Evolutionary conservation across 2,113 vertebrate genomes (phyloP).

Genomic region (Eleginops maclovinus): DNA sequence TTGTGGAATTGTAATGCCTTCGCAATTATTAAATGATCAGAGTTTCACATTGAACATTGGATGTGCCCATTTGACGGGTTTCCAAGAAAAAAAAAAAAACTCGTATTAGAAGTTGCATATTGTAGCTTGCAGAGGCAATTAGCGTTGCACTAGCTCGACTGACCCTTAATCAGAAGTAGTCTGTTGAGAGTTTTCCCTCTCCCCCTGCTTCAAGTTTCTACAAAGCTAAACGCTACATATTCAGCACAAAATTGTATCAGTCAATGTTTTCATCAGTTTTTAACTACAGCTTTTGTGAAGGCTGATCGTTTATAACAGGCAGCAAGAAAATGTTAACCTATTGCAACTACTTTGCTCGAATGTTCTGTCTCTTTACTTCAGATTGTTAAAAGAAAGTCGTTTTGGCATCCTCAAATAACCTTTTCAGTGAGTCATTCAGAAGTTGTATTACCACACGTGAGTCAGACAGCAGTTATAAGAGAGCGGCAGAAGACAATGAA

Average conservation of each 20-base stretch:
- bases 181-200: background rate
- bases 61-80: no score
- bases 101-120: no score
- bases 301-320: slow-evolving; percentile 12
- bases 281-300: no score
- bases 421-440: slow-evolving; percentile 23
- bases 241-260: background rate
- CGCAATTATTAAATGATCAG: no score
- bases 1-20: no score
- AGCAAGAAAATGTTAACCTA: background rate
- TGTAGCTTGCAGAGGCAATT: no score
- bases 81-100: no score
- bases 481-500: slow-evolving; percentile 47
- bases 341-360: slow-evolving; percentile 2
- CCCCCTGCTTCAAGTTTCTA: background rate
- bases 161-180: no score
- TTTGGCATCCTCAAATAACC: slow-evolving; percentile 29
- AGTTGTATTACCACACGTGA: slow-evolving; percentile 21
- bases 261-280: no score
- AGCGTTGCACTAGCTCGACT: no score
- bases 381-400: slow-evolving; percentile 12
- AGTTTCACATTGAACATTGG: no score
- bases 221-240: background rate
- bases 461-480: background rate
- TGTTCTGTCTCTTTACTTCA: background rate